phyloP scores from a whole-genome alignment of 2,888 invertebrate species.

The Artemia sinica region DNA sequence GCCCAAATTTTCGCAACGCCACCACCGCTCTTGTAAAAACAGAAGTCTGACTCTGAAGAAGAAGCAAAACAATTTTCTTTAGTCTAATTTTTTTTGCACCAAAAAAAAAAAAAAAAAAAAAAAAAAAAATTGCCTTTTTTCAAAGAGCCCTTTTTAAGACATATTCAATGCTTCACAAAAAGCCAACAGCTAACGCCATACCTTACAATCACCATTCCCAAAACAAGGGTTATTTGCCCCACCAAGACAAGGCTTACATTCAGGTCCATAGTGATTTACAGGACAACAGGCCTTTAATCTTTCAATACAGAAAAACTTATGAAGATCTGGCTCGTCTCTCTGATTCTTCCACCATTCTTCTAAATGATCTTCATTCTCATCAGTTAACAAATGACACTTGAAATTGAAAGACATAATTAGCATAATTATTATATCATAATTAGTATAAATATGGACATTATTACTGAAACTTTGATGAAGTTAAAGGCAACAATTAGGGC shows the following conservation, averaged over 20 bases:
- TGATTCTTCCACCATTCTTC: constrained; percentile 65
- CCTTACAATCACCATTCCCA: constrained; percentile 60
- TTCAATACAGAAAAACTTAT: constrained; percentile 60
- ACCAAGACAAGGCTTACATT: constrained; percentile 62
- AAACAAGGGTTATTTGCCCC: constrained; percentile 54
- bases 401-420: constrained; percentile 21
- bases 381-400: constrained; percentile 67
- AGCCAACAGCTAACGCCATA: constrained; percentile 27
- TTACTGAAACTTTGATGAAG: too few relatives aligned
- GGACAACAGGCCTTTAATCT: constrained; percentile 65
- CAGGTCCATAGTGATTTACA: constrained; percentile 57
- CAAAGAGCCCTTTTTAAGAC: too few relatives aligned
- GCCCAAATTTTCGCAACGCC: too few relatives aligned
- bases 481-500: too few relatives aligned
- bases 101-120: background rate
- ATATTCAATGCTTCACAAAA: constrained; percentile 11
- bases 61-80: too few relatives aligned
- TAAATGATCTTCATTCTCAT: constrained; percentile 58
- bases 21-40: too few relatives aligned
- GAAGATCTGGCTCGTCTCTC: constrained; percentile 42
- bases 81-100: background rate
- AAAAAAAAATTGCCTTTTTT: background rate
- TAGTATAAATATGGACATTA: too few relatives aligned
- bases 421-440: too few relatives aligned
- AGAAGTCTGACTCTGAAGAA: too few relatives aligned